These are phyloP conservation scores for Cephalopterus ornatus DNA, from an alignment of 2,113 vertebrate species.

Conservation along the genomic window DNA sequence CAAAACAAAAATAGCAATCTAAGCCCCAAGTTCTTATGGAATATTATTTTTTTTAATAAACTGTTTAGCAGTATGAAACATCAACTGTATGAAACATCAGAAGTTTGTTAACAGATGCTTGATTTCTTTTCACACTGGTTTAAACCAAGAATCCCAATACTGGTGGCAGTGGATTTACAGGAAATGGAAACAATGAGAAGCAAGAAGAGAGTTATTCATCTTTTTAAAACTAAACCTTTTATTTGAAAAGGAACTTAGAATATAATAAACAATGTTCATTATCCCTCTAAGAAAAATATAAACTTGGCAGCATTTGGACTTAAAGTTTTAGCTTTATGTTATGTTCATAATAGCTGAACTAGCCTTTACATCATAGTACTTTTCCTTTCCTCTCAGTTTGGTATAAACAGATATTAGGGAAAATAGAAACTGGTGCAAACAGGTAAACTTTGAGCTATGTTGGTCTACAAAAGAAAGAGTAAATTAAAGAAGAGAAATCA, in stretches of 20 bases:
- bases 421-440: background rate
- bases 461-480: background rate
- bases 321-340: background rate
- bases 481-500: constrained; percentile 22
- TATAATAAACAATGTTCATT: background rate
- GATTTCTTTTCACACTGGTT: background rate
- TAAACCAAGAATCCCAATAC: background rate
- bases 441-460: background rate
- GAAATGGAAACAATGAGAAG: background rate
- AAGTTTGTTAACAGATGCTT: background rate
- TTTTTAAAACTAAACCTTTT: background rate
- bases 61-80: background rate
- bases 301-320: background rate
- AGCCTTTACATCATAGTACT: background rate
- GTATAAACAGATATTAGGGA: background rate
- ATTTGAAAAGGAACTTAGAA: background rate
- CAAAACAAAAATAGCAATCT: background rate
- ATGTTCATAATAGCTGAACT: background rate
- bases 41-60: background rate
- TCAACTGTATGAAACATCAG: background rate
- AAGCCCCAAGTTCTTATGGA: background rate
- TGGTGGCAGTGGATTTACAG: background rate
- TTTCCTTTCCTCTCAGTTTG: background rate
- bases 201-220: background rate
- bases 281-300: background rate